Evolutionary conservation across 1,140 invertebrate genomes (phyloP).

Genomic region (Conus ventricosus): DNA sequence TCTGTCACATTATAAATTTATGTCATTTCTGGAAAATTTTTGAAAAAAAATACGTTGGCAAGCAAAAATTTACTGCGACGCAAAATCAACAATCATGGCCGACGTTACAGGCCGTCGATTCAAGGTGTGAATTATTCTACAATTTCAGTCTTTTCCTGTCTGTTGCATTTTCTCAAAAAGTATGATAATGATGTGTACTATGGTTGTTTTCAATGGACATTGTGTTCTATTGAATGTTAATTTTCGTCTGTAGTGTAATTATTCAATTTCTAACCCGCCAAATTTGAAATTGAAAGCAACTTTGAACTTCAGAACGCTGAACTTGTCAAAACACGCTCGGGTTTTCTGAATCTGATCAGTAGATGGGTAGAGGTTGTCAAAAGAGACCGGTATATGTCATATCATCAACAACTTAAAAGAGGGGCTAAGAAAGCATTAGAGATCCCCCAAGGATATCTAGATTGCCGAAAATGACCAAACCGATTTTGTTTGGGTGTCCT

Average conservation of each 20-base stretch:
- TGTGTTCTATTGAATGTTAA: neutral
- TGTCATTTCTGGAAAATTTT: neutral
- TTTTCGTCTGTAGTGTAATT: neutral
- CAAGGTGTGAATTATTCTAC: neutral
- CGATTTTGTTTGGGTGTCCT: too few species aligned
- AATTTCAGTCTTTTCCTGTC: neutral
- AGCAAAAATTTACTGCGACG: conserved; percentile 16
- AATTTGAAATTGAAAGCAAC: conserved; percentile 17
- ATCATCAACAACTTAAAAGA: too few species aligned
- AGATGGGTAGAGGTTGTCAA: too few species aligned
- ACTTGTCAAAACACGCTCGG: conserved; percentile 23
- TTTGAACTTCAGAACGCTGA: neutral
- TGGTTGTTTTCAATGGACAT: neutral
- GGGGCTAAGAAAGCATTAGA: too few species aligned
- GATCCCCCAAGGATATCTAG: too few species aligned
- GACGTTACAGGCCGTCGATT: neutral
- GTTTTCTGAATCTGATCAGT: too few species aligned
- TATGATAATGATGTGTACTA: neutral
- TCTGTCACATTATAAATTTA: neutral
- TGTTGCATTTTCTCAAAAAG: neutral
- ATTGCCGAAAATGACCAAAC: too few species aligned
- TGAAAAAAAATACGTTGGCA: conserved; percentile 20
- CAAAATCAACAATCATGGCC: conserved; percentile 23
- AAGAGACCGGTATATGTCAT: too few species aligned
- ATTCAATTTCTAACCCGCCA: conserved; percentile 1